Conservation (phyloP, 2,888 invertebrate species). For the Campoplex nolae region DNA sequence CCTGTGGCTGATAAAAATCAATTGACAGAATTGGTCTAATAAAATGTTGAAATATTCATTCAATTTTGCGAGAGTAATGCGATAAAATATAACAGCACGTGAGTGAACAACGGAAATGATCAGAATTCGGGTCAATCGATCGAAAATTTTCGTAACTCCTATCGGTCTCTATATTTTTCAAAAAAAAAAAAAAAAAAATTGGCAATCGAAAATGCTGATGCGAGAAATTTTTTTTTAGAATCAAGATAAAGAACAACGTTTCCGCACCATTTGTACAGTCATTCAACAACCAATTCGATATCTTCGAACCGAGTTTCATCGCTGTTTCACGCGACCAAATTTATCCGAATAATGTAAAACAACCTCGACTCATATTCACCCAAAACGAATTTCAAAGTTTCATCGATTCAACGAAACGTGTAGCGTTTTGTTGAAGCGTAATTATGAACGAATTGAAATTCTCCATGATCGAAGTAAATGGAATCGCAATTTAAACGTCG, state of each 20-base stretch:
- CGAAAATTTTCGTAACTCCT: not conserved
- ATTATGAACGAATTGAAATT: not conserved
- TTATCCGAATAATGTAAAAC: not conserved
- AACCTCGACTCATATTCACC: not conserved
- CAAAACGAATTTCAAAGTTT: not conserved
- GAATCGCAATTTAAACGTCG: no score
- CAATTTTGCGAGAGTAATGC: not conserved
- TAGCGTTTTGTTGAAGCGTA: not conserved
- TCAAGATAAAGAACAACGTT: no score
- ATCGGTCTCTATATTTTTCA: not conserved
- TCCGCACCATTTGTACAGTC: no score
- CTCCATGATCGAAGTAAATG: no score
- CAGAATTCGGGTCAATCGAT: not conserved
- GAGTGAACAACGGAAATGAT: not conserved
- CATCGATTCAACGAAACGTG: not conserved
- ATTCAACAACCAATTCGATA: not conserved
- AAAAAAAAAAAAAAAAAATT: no score
- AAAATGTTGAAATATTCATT: conserved; percentile 11
- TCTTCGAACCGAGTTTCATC: not conserved
- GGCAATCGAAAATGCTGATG: not conserved
- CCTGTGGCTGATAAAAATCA: not conserved
- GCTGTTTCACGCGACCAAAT: not conserved
- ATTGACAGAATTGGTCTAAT: not conserved
- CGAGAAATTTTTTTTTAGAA: no score
- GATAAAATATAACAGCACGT: not conserved